Evolutionary conservation across 2,113 vertebrate genomes (phyloP).

Genomic region (Micromys minutus): DNA sequence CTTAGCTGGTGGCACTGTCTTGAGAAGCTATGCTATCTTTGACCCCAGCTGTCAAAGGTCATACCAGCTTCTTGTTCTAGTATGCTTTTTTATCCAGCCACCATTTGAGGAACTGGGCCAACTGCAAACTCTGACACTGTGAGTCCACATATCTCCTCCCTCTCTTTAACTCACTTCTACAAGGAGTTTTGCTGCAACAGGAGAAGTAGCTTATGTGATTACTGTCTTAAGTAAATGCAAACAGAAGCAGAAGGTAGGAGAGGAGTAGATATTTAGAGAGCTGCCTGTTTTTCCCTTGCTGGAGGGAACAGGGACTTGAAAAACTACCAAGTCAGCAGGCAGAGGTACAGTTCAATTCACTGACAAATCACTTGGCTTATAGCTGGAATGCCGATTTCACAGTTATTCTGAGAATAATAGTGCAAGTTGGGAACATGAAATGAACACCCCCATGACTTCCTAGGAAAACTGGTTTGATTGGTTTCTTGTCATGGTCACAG

Average conservation of each 20-base stretch:
- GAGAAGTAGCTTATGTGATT: neutral
- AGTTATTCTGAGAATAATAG: constrained; percentile 54
- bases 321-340: neutral
- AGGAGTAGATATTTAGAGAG: neutral
- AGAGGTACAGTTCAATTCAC: neutral
- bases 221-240: neutral
- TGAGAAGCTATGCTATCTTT: neutral
- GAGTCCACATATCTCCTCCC: neutral
- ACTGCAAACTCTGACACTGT: neutral
- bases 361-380: constrained; percentile 11
- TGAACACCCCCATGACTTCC: neutral
- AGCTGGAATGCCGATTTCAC: constrained; percentile 46
- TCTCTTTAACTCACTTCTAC: neutral
- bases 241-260: neutral
- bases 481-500: neutral
- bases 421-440: constrained; percentile 26
- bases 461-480: constrained; percentile 58
- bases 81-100: neutral
- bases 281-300: neutral
- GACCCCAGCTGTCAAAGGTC: neutral
- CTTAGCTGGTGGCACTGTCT: neutral
- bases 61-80: neutral
- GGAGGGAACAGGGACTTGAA: neutral
- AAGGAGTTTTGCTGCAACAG: neutral
- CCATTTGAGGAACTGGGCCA: neutral